These are phyloP conservation scores for Holcopasites calliopsidis DNA, from an alignment of 1,140 invertebrate genomes.

Conservation along the genomic window DNA sequence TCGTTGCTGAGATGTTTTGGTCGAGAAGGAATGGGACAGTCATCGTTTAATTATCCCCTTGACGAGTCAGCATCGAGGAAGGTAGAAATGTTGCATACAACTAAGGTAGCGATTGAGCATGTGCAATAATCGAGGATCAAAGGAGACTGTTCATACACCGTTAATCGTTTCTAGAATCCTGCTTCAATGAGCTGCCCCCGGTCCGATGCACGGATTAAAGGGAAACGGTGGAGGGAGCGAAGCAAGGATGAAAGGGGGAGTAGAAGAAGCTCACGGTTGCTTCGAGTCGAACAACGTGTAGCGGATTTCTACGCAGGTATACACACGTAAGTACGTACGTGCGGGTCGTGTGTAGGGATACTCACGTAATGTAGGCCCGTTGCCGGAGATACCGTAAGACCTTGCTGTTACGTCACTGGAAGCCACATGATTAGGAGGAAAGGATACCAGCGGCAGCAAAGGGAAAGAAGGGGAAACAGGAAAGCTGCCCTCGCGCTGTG, in stretches of 20 bases:
- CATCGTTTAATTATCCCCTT: constrained; percentile 12
- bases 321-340: constrained; percentile 48
- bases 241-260: background rate
- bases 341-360: constrained; percentile 62
- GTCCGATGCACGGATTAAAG: constrained; percentile 3
- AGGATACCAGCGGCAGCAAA: constrained; percentile 43
- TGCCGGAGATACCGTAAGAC: constrained; percentile 64
- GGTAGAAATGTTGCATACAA: constrained; percentile 29
- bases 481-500: constrained; percentile 10
- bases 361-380: constrained; percentile 66
- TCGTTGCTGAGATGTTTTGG: background rate
- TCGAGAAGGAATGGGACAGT: constrained; percentile 4
- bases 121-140: constrained; percentile 12
- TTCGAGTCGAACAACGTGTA: constrained; percentile 48
- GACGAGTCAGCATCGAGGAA: constrained; percentile 2
- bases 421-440: constrained; percentile 55
- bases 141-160: constrained; percentile 13
- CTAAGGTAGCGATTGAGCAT: constrained; percentile 14
- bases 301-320: constrained; percentile 60
- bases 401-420: constrained; percentile 64
- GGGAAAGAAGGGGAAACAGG: constrained; percentile 42
- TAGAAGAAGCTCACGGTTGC: background rate
- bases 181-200: constrained; percentile 27
- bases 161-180: constrained; percentile 42
- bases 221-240: background rate